These are phyloP conservation scores for Euwallacea fornicatus DNA, from an alignment of 1,140 invertebrate species.

Conservation along the genomic window DNA sequence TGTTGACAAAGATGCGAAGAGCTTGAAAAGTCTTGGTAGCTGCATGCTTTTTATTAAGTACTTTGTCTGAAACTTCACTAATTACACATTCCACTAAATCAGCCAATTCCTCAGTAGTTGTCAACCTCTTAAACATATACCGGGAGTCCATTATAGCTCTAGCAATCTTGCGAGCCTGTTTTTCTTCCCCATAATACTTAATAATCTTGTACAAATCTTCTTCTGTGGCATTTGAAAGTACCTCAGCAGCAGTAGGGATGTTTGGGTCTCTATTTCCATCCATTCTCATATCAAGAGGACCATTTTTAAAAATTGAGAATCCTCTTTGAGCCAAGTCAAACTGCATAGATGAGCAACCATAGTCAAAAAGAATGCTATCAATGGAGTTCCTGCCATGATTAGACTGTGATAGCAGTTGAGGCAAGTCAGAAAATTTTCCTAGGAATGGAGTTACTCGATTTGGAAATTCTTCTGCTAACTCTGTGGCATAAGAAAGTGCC, in stretches of 20 bases:
- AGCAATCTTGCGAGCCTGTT: constrained; percentile 82
- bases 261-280: constrained; percentile 71
- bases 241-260: constrained; percentile 80
- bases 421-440: constrained; percentile 87
- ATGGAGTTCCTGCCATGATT: constrained; percentile 67
- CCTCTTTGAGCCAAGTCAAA: constrained; percentile 80
- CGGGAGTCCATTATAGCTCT: constrained; percentile 85
- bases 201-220: constrained; percentile 80
- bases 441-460: constrained; percentile 73
- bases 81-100: constrained; percentile 73
- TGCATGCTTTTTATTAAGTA: constrained; percentile 70
- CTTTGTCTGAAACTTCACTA: neutral
- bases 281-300: constrained; percentile 96
- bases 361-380: constrained; percentile 89
- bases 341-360: constrained; percentile 97
- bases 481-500: constrained; percentile 68
- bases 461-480: constrained; percentile 67
- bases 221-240: constrained; percentile 78
- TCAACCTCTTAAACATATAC: constrained; percentile 76
- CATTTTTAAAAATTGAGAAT: constrained; percentile 82
- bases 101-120: constrained; percentile 82
- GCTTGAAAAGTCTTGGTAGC: constrained; percentile 96
- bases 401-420: constrained; percentile 63
- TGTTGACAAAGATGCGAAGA: constrained; percentile 93
- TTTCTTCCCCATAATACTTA: constrained; percentile 91